phyloP scores from a whole-genome alignment of 2,888 invertebrate genomes.

The Synanthedon andrenaeformis region DNA sequence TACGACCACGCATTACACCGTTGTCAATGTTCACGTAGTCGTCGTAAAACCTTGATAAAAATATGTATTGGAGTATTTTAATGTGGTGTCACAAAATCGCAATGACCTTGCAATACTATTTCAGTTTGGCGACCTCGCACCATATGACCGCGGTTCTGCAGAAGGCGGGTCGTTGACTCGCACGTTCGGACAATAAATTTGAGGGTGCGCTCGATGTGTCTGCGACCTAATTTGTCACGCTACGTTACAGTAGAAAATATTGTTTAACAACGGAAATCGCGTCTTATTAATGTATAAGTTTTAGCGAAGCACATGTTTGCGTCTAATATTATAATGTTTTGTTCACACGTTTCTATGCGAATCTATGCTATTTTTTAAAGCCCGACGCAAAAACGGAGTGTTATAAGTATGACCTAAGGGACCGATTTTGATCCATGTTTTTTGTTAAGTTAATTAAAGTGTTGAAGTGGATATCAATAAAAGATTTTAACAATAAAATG shows the following conservation, averaged over 20 bases:
- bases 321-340: too few relatives aligned
- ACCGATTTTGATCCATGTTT: too few relatives aligned
- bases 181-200: constrained; percentile 37
- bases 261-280: background rate
- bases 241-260: background rate
- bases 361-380: too few relatives aligned
- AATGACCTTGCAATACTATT: constrained; percentile 47
- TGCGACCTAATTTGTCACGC: constrained; percentile 39
- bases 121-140: constrained; percentile 48
- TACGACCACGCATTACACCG: constrained; percentile 2
- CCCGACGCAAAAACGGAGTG: too few relatives aligned
- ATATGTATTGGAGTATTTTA: constrained; percentile 3
- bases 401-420: too few relatives aligned
- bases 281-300: background rate
- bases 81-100: constrained; percentile 1
- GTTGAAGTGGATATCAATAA: too few relatives aligned
- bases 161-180: constrained; percentile 45
- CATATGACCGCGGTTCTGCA: constrained; percentile 46
- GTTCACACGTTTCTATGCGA: too few relatives aligned
- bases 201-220: constrained; percentile 22
- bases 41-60: background rate
- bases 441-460: too few relatives aligned
- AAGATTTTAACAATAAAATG: too few relatives aligned
- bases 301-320: too few relatives aligned
- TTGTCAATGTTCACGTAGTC: background rate